Percentiles rank a stretch among this genome's conserved stretches.
These are phyloP conservation scores for Elaphurus davidianus DNA, from an alignment of 2,113 vertebrate species.

Conservation along the genomic window DNA sequence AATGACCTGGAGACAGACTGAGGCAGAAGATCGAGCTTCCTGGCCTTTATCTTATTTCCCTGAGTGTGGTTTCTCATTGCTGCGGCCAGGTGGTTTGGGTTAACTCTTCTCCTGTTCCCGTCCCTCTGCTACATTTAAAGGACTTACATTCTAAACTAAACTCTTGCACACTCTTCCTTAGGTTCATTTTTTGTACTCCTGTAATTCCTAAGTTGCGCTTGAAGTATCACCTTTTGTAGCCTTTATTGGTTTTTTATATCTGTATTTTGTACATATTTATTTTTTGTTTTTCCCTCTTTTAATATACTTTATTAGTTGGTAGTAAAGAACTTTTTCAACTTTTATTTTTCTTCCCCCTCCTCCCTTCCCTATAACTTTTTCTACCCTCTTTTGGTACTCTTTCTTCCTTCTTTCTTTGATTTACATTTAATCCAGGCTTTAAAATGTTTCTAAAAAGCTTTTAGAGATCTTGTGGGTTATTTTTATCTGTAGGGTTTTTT, in stretches of 20 bases:
- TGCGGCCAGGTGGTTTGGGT: neutral
- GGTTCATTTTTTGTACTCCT: neutral
- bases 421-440: neutral
- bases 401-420: neutral
- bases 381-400: neutral
- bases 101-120: neutral
- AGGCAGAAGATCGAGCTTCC: neutral
- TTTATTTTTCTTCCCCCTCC: neutral
- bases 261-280: neutral
- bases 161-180: neutral
- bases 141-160: neutral
- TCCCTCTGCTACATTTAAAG: neutral
- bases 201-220: neutral
- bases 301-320: neutral
- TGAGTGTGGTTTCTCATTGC: neutral
- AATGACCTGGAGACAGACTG: neutral
- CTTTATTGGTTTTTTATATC: neutral
- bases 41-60: neutral
- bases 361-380: neutral
- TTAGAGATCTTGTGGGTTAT: neutral
- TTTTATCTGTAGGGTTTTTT: neutral
- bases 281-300: neutral
- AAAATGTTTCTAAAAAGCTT: neutral
- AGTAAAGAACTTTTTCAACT: neutral
- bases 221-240: neutral